Evolutionary conservation across 2,797 vertebrate genomes (phyloP), one percentile per base, ranked within the genome.

Genomic region (Sparus aurata): DNA sequence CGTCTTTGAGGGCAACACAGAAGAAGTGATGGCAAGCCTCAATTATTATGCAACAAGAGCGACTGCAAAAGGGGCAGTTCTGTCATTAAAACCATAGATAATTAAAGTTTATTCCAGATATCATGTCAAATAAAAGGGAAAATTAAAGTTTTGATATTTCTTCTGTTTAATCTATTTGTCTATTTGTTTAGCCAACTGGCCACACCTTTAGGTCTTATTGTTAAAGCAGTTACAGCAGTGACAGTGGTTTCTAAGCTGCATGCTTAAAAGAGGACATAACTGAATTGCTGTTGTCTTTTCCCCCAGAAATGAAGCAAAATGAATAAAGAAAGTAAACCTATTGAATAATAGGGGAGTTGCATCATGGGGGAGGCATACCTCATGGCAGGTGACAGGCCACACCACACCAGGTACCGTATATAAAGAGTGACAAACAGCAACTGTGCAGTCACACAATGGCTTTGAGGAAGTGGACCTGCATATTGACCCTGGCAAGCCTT

Each of bases 371-470:
- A 75, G 69, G n/a, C 66, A 41, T 18, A 57, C 3, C 12, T 64
- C 5, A 5, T 12, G 9, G 45, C 58, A 75, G 53, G 53, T 70
- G 64, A 62, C 58, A 22, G 25, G 50, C 63, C 27, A 49, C 50
- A 71, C 18, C 3, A 45, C 34, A 38, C 10, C 38, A 38, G 38
- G 38, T 38, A 38, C 38, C 53, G 22, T 25, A 46, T 82, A 86
- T 82, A 90, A 84, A 73, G 49, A 38, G 34, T 17, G 61, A 79
- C 64, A 67, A n/a, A 61, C 12, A 46, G 18, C 15, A 38, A 10
- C 23, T 25, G 2, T 18, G n/a, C 58, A 85, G 46, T 83, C 30
- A 41, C 69, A 87, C 75, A 45, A 93, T 93, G 91, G 76, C 81
- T 20, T 43, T 54, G 20, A 66, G 9, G 49, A 72, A 27, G 63